These are phyloP conservation scores for Tribolium freemani DNA, from an alignment of 2,888 invertebrate genomes.

Conservation along the genomic window DNA sequence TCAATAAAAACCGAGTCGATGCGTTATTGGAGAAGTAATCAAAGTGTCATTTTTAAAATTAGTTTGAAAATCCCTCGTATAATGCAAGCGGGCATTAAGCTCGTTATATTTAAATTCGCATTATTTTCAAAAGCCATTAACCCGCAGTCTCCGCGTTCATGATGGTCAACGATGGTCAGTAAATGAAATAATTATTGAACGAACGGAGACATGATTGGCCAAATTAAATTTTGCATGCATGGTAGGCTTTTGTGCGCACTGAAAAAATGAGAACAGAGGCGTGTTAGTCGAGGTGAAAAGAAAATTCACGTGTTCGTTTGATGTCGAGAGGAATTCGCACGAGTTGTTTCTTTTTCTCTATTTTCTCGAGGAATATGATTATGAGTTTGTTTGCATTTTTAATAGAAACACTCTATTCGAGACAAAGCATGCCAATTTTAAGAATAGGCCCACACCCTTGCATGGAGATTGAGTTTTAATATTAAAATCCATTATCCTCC, in stretches of 20 bases:
- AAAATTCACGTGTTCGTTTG: slow-evolving; percentile 21
- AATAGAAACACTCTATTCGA: slow-evolving; percentile 20
- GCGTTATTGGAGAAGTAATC: slow-evolving; percentile 28
- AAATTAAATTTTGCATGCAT: slow-evolving; percentile 21
- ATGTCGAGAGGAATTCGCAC: slow-evolving; percentile 11
- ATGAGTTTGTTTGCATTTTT: slow-evolving; percentile 25
- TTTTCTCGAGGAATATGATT: slow-evolving; percentile 10
- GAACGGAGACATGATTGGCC: slow-evolving; percentile 5
- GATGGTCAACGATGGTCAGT: slow-evolving; percentile 24
- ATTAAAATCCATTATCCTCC: slow-evolving; percentile 3
- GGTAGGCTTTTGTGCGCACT: background rate
- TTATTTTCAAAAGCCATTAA: slow-evolving; percentile 30
- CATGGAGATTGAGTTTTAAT: slow-evolving; percentile 24
- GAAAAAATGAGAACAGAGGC: background rate
- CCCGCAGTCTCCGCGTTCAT: slow-evolving; percentile 1
- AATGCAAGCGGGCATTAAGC: slow-evolving; percentile 24
- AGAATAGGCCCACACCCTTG: slow-evolving; percentile 8
- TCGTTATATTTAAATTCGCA: slow-evolving; percentile 19
- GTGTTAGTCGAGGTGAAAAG: slow-evolving; percentile 16
- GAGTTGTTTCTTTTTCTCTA: slow-evolving; percentile 8
- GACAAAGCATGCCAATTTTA: slow-evolving; percentile 20
- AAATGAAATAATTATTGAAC: slow-evolving; percentile 18
- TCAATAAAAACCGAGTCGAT: slow-evolving; percentile 2
- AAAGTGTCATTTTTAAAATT: slow-evolving; percentile 38
- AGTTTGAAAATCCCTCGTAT: slow-evolving; percentile 16